Evolutionary conservation across 2,888 invertebrate genomes (phyloP).

Genomic region (Euphydryas editha): DNA sequence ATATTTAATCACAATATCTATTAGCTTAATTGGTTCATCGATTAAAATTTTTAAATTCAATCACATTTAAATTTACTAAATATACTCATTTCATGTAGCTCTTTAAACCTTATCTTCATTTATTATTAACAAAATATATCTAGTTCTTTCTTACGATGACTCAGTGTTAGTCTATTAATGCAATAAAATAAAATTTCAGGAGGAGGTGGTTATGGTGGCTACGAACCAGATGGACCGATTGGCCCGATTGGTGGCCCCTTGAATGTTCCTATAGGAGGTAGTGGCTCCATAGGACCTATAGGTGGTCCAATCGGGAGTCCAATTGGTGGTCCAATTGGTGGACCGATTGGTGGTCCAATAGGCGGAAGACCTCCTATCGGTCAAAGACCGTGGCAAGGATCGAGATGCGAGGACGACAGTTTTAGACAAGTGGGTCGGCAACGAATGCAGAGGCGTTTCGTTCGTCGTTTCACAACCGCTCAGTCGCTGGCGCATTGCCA

Average conservation of each 20-base stretch:
- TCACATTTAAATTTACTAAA: no score
- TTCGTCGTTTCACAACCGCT: constrained; percentile 88
- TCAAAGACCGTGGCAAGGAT: constrained; percentile 75
- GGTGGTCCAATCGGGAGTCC: constrained; percentile 65
- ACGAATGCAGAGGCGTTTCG: constrained; percentile 90
- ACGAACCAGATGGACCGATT: constrained; percentile 70
- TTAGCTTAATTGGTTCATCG: not conserved
- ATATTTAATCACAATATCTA: not conserved
- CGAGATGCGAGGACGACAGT: constrained; percentile 92
- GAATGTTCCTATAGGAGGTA: constrained; percentile 46
- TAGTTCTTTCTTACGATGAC: not conserved
- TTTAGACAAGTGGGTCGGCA: constrained; percentile 93
- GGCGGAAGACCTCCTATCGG: constrained; percentile 61
- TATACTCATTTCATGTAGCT: no score
- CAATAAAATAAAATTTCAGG: constrained; percentile 34
- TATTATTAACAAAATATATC: not conserved
- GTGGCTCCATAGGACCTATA: constrained; percentile 21
- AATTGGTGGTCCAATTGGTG: constrained; percentile 62
- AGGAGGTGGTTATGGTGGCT: constrained; percentile 61
- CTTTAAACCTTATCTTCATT: no score
- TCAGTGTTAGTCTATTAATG: not conserved
- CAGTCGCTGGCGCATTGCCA: constrained; percentile 92
- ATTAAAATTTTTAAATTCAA: not conserved
- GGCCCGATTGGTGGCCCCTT: constrained; percentile 49
- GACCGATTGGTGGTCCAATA: constrained; percentile 63